Conservation (phyloP, 2,797 vertebrate species). For the Syngnathus rostellatus region DNA sequence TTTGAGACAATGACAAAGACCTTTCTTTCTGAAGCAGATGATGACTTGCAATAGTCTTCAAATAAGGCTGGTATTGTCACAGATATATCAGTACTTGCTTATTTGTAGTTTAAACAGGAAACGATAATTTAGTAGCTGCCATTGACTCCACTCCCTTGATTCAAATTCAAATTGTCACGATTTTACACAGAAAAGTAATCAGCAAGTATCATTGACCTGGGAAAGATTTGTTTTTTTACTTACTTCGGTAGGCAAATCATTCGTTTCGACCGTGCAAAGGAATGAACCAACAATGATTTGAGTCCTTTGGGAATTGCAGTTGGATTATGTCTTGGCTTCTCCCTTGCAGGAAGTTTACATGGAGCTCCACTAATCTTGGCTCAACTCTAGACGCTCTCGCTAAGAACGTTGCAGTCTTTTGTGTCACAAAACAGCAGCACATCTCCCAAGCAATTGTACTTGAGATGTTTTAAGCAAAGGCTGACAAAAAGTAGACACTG, state of each 20-base stretch:
- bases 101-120: no score
- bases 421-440: background rate
- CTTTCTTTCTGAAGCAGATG: no score
- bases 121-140: background rate
- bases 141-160: background rate
- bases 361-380: slow-evolving; percentile 15
- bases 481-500: background rate
- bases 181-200: background rate
- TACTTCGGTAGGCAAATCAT: slow-evolving; percentile 40
- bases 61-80: no score
- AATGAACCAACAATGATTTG: slow-evolving; percentile 56
- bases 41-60: no score
- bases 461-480: no score
- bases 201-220: background rate
- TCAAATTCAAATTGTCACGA: background rate
- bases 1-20: no score
- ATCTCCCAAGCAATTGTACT: background rate
- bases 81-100: no score
- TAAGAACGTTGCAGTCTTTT: no score
- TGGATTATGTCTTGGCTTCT: slow-evolving; percentile 48
- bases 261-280: slow-evolving; percentile 8
- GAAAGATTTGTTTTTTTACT: slow-evolving; percentile 32
- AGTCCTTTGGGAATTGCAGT: slow-evolving; percentile 48
- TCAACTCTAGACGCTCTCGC: no score
- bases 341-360: slow-evolving; percentile 60